Conservation (phyloP, 2,888 invertebrate species). For the Eugnorisma glareosa region DNA sequence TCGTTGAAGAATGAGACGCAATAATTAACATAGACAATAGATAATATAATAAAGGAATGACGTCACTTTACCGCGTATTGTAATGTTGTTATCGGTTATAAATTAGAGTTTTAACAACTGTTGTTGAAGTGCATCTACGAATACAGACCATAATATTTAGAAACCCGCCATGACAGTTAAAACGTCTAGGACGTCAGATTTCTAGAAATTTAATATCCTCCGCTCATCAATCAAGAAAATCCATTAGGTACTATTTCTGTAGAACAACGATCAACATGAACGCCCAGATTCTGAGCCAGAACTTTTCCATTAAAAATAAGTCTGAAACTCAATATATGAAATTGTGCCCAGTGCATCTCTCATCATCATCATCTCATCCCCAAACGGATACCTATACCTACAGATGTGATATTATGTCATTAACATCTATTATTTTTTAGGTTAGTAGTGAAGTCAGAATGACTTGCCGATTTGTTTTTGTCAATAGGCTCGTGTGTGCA, state of each 20-base stretch:
- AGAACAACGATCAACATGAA: no score
- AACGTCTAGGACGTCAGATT: not conserved
- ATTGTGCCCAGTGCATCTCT: no score
- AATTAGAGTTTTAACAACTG: not conserved
- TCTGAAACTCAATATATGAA: no score
- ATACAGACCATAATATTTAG: constrained; percentile 10
- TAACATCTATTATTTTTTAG: not conserved
- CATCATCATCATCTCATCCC: not conserved
- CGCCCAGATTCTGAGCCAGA: not conserved
- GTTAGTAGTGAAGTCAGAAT: not conserved
- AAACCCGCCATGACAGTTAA: constrained; percentile 3
- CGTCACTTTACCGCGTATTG: constrained; percentile 1
- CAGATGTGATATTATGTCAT: not conserved
- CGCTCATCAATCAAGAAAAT: not conserved
- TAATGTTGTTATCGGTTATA: not conserved
- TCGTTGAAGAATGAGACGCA: not conserved
- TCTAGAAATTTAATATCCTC: not conserved
- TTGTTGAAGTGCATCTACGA: not conserved
- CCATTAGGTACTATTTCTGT: not conserved
- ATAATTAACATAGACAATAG: not conserved
- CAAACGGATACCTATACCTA: not conserved
- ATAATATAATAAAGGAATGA: constrained; percentile 16
- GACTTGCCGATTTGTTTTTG: not conserved
- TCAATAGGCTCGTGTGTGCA: not conserved
- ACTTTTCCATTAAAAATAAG: no score